Evolutionary conservation across 2,113 vertebrate species (phyloP).

Genomic region (Lutjanus erythropterus): DNA sequence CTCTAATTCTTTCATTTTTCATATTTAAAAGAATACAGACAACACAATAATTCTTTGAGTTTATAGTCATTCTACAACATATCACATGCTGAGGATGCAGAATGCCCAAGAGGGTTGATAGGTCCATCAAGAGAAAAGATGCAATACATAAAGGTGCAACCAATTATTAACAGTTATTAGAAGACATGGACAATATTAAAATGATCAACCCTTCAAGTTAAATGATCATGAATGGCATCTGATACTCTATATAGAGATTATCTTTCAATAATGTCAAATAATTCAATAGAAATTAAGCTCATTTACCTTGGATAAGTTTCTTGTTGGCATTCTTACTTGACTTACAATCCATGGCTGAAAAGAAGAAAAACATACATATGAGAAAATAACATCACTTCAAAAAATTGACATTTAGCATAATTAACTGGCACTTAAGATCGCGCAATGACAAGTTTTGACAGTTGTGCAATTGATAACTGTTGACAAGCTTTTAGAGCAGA

Average conservation of each 20-base stretch:
- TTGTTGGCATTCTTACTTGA: slow-evolving; percentile 84
- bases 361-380: slow-evolving; percentile 16
- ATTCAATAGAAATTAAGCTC: no score
- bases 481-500: neutral
- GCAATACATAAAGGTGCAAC: neutral
- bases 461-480: neutral
- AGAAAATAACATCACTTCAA: neutral
- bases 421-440: neutral
- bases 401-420: neutral
- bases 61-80: no score
- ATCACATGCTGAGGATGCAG: no score
- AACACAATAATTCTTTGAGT: no score
- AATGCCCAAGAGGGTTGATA: no score
- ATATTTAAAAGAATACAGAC: no score
- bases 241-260: neutral
- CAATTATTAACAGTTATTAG: neutral
- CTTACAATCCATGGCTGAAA: slow-evolving; percentile 92
- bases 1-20: no score
- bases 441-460: neutral
- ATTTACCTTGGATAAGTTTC: slow-evolving; percentile 94
- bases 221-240: neutral
- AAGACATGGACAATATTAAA: neutral
- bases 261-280: neutral
- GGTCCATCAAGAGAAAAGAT: neutral
- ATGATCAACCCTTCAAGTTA: neutral